Base-by-base conservation (phyloP, 2,113 vertebrate species). In the Planiliza haematocheilus region DNA sequence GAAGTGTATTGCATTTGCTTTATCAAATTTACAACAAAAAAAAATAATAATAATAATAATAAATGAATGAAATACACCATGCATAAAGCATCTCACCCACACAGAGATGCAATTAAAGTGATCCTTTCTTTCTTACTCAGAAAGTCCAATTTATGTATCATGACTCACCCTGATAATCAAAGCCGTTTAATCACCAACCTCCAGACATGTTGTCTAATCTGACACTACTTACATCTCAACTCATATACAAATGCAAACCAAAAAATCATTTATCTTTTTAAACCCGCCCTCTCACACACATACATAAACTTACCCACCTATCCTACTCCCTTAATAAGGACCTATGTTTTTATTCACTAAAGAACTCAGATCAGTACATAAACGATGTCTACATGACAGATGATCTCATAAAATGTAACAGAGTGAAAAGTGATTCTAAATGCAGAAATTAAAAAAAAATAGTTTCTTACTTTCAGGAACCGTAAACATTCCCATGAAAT, bases 121-220 rank as follows among this genome's bases (percentile, higher is more conserved):
- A 30, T 17, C 68, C 16, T 45, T 53, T 45, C 18, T 45, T 4
- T 8, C 48, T 49, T 1, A 37, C 56, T 34, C 37, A 61, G 8
- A 65, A 64, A 75, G 16, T 82, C 79, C 53, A 85, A 43, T 74
- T 88, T 60, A 64, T 56, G 45, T 63, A 11, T 74, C 63, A 69
- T 70, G 63, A 86, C 65, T 85, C 71, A 66, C 46, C 46, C 66
- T 61, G 65, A 65, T 79, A 57, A 81, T 76, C 24, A 43, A 30
- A 61, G 46, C 46, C 58, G 64, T 60, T 65, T 80, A 60, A 76
- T 80, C 51, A 73, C 65, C 74, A 66, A 60, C 82, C 76, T 74
- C 11, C 76, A 49, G 78, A 67, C 2, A 1, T 16, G 10, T 8
- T 36, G 24, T 80, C 41, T 65, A 70, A 77, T 70, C 76, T 74